Base-by-base conservation (phyloP, 2,888 invertebrate genomes). In the Xylota sylvarum region DNA sequence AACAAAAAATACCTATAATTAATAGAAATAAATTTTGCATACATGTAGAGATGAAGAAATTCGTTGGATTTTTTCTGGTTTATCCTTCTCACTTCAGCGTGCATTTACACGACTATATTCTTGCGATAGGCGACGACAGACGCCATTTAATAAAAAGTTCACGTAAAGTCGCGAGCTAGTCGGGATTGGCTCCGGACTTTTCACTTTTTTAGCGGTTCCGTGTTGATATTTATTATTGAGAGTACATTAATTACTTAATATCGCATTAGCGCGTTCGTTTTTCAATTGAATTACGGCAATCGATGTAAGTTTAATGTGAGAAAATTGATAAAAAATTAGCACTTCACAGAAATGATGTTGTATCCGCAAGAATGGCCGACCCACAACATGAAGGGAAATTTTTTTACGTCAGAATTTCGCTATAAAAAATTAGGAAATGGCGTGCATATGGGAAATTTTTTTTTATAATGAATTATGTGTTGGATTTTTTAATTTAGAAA, bases 351-450 rank as follows among this genome's bases (percentile, higher is more conserved):
- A 93, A 94, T 94, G 94, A 94, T 94, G 94, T 95, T 94, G 93
- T 94, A 92, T 94, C 94, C 94, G 93, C 94, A 94, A 94, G 94
- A 95, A 95, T 95, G 95, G 95, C 95, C 94, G 95, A 94, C 94
- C 94, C 94, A 95, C 95, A 94, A 95, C 95, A 94, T 88, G 74
- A 85, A 58, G 86, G 86, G 82, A 86, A 80, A 65, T 86, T 73
- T 78, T 60, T 86, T 69, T 82, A 82, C 77, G 86, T 86, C 86
- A 86, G 69, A 86, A 77, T 70, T 64, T 52, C 73, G 77, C 86
- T 82, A 86, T 86, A 86, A 86, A 72, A 55, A 10, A 23, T 35
- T 14, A 37, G 23, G 64, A 85, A 73, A 86, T 77, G 86, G 77
- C 72, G 77, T 55, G 2, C 14, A 7, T n/a, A 12, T 19, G 65